A percentile compares a stretch with the other conserved stretches of the same genome.
phyloP scores from a whole-genome alignment of 2,888 invertebrate species.

The Axea sp. region DNA sequence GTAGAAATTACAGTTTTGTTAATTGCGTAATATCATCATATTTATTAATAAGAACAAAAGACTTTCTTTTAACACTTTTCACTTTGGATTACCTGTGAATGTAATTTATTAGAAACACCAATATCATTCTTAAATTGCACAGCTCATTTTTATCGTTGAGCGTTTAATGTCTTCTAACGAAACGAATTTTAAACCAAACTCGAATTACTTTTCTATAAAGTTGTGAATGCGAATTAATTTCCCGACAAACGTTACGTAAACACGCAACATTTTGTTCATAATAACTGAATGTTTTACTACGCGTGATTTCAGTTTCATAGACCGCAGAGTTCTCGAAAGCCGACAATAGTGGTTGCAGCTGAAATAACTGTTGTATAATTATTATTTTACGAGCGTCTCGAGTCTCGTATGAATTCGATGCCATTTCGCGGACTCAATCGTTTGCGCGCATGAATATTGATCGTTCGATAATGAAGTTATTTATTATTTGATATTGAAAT shows the following conservation, averaged over 20 bases:
- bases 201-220: neutral
- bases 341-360: conserved; percentile 16
- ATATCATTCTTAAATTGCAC: too few species aligned
- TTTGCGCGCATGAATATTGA: conserved; percentile 51
- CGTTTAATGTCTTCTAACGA: too few species aligned
- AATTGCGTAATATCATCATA: too few species aligned
- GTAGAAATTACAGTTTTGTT: too few species aligned
- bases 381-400: conserved; percentile 74
- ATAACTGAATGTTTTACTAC: conserved; percentile 22
- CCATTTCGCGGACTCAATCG: conserved; percentile 53
- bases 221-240: conserved; percentile 16
- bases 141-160: too few species aligned
- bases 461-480: conserved; percentile 52
- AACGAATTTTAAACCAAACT: too few species aligned
- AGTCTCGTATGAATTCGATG: conserved; percentile 68
- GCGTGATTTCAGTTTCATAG: conserved; percentile 11
- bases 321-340: neutral
- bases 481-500: conserved; percentile 61
- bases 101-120: too few species aligned
- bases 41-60: too few species aligned
- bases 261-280: conserved; percentile 4
- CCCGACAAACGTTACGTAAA: conserved; percentile 4
- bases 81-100: too few species aligned
- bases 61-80: too few species aligned
- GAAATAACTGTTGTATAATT: conserved; percentile 71